Evolutionary conservation across 2,113 vertebrate genomes (phyloP).

Genomic region (Psophia crepitans): DNA sequence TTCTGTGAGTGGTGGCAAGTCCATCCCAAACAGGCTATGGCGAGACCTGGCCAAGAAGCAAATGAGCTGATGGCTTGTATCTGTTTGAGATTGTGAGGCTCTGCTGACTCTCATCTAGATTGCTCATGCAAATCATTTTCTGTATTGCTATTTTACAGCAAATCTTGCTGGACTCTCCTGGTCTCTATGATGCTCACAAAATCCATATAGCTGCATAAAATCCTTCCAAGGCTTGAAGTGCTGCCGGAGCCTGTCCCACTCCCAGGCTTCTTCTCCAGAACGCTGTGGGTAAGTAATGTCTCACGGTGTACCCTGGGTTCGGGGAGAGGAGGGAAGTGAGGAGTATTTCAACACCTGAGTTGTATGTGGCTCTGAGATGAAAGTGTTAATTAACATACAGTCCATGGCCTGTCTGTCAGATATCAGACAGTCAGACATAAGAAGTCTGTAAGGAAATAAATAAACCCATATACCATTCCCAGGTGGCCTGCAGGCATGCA

Average conservation of each 20-base stretch:
- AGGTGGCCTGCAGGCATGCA: fast-evolving
- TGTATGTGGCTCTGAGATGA: background rate
- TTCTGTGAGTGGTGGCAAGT: background rate
- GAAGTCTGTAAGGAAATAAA: background rate
- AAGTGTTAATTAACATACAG: background rate
- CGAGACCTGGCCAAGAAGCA: background rate
- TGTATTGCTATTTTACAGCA: background rate
- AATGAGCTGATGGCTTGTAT: background rate
- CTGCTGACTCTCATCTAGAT: background rate
- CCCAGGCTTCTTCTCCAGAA: background rate
- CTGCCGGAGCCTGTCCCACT: background rate
- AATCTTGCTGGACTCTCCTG: background rate
- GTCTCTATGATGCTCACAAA: background rate
- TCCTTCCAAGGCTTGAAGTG: background rate
- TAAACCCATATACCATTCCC: background rate
- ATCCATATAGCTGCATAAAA: background rate
- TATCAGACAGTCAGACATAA: background rate
- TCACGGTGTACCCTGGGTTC: background rate
- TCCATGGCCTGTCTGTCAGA: background rate
- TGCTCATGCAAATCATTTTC: background rate
- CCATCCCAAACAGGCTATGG: background rate
- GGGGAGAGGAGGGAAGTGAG: background rate
- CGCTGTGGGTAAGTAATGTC: background rate
- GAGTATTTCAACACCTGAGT: background rate
- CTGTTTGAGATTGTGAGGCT: background rate